Evolutionary conservation across 1,140 invertebrate genomes (phyloP), one percentile per base, ranked within the genome.

Genomic region (Drosophila setifemur): DNA sequence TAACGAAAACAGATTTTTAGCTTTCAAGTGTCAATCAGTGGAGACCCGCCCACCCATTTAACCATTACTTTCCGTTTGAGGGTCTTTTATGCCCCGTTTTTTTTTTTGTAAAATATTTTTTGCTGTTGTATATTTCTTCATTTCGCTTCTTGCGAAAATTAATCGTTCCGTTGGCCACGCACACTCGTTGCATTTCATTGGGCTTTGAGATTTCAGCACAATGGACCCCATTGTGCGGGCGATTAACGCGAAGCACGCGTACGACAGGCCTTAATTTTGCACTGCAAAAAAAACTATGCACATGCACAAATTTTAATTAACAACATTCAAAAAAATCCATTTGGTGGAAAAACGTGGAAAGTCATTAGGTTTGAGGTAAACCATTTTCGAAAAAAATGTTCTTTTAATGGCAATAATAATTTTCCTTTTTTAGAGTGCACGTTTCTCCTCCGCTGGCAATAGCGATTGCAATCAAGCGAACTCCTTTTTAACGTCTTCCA

Each of bases 21-120:
- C 54, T 72, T 72, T 76, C 52, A 53, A 72, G 73, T 78, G 75
- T 77, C 75, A 76, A 76, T 78, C 75, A 78, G 39, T 57, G 35
- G 23, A 26, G 58, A 25, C 31, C 45, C 55, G 14, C 33, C n/a
- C n/a, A 16, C 33, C 33, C 33, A 9, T 9, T 18, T 18, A 37
- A 7, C 31, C 2, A 71, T 76, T 77, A 37, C 55, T 7, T 55
- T 43, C 49, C 39, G 28, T 35, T 11, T 29, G 12, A 25, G 23
- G 2, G 5, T 2, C 21, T 2, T 58, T 9, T 25, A 25, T 63
- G 26, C 44, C 47, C 28, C 44, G 55, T 33, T 66, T 21, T 54
- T 26, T 14, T 47, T 28, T 48, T n/a, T n/a, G n/a, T n/a, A n/a
- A n/a, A n/a, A n/a, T n/a, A n/a, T n/a, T n/a, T n/a, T n/a, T n/a